Conservation (phyloP, 1,140 invertebrate species). For the Drosophila guanche region DNA sequence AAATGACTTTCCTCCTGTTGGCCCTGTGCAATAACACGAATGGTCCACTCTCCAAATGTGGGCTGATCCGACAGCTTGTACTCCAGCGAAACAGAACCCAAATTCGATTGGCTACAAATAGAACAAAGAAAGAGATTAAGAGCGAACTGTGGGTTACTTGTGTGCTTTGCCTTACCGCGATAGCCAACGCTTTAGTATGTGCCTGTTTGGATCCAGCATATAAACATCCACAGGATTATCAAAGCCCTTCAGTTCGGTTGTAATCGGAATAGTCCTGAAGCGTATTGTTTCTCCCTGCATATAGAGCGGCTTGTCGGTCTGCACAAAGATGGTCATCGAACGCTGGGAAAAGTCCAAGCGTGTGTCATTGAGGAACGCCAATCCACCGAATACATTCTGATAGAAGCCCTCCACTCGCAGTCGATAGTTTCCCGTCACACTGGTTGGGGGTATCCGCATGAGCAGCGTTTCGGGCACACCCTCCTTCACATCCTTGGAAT, state of each 20-base stretch:
- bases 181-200: constrained; percentile 95
- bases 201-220: constrained; percentile 93
- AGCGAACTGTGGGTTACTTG: background rate
- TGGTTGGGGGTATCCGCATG: constrained; percentile 93
- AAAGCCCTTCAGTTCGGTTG: constrained; percentile 94
- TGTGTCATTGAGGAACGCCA: constrained; percentile 93
- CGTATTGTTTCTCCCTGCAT: constrained; percentile 95
- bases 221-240: constrained; percentile 94
- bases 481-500: constrained; percentile 90
- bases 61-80: constrained; percentile 96
- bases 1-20: constrained; percentile 94
- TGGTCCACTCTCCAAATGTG: constrained; percentile 95
- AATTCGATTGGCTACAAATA: constrained; percentile 88
- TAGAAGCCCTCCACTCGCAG: constrained; percentile 95
- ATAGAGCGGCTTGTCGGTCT: constrained; percentile 97
- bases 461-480: constrained; percentile 92
- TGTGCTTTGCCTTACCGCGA: constrained; percentile 84
- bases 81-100: constrained; percentile 94
- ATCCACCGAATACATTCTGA: constrained; percentile 91
- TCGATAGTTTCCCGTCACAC: constrained; percentile 91
- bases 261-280: constrained; percentile 95
- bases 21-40: constrained; percentile 94
- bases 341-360: constrained; percentile 91
- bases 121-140: background rate
- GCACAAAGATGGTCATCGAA: constrained; percentile 98